Evolutionary conservation across 2,888 invertebrate species (phyloP), one percentile per base, ranked within the genome.

Genomic region (Tipula lateralis): DNA sequence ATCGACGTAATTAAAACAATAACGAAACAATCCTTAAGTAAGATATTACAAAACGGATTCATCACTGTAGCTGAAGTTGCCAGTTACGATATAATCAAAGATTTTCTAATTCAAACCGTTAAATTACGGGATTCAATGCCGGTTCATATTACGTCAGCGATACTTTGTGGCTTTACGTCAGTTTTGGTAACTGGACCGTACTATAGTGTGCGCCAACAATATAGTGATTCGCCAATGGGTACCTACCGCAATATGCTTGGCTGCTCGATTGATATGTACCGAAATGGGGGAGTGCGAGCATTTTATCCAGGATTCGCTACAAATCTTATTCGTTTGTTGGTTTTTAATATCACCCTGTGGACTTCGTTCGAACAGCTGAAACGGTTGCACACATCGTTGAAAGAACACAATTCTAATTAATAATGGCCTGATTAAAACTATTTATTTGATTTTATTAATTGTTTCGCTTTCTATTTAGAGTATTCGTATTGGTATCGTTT

Each of bases 301-400:
- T 94, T 93, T 87, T 94, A 94, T 88, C 94, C 94, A 90, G 94
- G 94, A 90, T 94, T 94, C 88, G 89, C 91, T 84, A 93, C 94
- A 1, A 93, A 93, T 50, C 93, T 93, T 88, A 90, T 91, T n/a
- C 91, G 94, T 12, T 90, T 94, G 83, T 93, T 93, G 0, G 91
- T 92, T n/a, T 94, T 94, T 93, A 94, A 94, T 88, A 92, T 94
- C 86, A 91, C 92, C 85, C 92, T 93, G 90, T 94, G 94, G 92
- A 90, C 94, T 84, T 92, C 92, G 9, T 94, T 92, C 87, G 94
- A 94, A 87, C 93, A 94, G 88, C 89, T 93, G 85, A 93, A 94
- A 87, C 4, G 7, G 7, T 1, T 82, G 5, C 4, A 16, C 1
- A 19, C 9, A 24, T 30, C 6, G 2, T 6, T n/a, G 16, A 19